Percentiles rank a stretch among this genome's conserved stretches.
phyloP scores from a whole-genome alignment of 2,113 vertebrate species.

The Plestiodon gilberti region DNA sequence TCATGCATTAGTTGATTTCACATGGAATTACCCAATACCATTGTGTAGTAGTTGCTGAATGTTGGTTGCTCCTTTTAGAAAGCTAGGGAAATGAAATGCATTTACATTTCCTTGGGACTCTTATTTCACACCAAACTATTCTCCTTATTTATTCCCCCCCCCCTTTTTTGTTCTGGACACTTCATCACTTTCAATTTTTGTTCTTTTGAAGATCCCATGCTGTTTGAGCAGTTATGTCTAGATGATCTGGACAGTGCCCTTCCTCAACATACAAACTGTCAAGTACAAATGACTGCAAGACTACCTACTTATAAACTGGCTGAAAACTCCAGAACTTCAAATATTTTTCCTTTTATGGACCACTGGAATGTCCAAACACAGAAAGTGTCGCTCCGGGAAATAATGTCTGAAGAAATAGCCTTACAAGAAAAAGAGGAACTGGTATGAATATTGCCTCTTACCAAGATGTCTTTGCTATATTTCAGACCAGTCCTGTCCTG shows the following conservation, averaged over 20 bases:
- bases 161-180: conserved; percentile 17
- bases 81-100: conserved; percentile 17
- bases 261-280: conserved; percentile 64
- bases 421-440: conserved; percentile 86
- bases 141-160: conserved; percentile 1
- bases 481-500: background rate
- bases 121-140: conserved; percentile 16
- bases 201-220: conserved; percentile 69
- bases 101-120: conserved; percentile 11
- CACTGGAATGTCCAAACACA: conserved; percentile 87
- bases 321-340: conserved; percentile 59
- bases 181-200: conserved; percentile 43
- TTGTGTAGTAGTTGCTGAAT: too few species aligned
- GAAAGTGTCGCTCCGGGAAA: conserved; percentile 90
- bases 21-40: too few species aligned
- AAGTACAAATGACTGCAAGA: conserved; percentile 48
- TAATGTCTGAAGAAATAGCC: conserved; percentile 94
- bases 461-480: rapidly evolving
- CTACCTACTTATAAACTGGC: conserved; percentile 17
- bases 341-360: conserved; percentile 83
- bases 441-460: conserved; percentile 72
- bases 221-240: conserved; percentile 57
- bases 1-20: too few species aligned
- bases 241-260: conserved; percentile 66
- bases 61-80: background rate